Evolutionary conservation across 2,888 invertebrate genomes (phyloP).

Genomic region (Clivina fossor): DNA sequence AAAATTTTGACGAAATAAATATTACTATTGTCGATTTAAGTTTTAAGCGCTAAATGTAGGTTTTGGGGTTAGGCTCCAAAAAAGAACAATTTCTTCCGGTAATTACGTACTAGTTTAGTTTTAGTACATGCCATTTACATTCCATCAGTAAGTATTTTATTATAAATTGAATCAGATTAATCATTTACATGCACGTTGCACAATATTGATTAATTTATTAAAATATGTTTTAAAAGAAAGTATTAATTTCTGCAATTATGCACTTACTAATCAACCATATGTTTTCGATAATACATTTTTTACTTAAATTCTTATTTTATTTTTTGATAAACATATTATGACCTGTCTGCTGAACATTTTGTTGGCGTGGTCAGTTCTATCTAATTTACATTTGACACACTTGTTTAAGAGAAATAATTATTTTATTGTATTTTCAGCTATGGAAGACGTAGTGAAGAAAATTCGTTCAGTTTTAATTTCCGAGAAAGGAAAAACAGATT

Average conservation of each 20-base stretch:
- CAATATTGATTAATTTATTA: no score
- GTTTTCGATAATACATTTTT: no score
- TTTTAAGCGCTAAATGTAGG: constrained; percentile 11
- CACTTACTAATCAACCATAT: no score
- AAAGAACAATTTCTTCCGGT: constrained; percentile 6
- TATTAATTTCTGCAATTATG: no score
- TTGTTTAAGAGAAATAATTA: neutral
- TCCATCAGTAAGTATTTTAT: neutral
- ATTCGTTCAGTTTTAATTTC: constrained; percentile 46
- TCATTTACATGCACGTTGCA: no score
- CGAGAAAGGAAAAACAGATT: constrained; percentile 44
- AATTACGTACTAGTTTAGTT: neutral
- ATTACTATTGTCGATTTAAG: no score
- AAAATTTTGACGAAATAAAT: no score
- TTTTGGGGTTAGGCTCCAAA: constrained; percentile 20
- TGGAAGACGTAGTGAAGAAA: constrained; percentile 41
- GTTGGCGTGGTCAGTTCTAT: constrained; percentile 17
- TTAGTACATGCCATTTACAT: constrained; percentile 2
- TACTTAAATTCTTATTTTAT: constrained; percentile 2
- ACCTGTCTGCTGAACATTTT: neutral
- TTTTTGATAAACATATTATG: no score
- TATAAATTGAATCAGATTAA: constrained; percentile 1
- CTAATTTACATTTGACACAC: neutral
- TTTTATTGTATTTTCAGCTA: constrained; percentile 8
- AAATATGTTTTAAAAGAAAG: no score